Conservation (phyloP, 2,113 vertebrate species). For the Bubo scandiacus region DNA sequence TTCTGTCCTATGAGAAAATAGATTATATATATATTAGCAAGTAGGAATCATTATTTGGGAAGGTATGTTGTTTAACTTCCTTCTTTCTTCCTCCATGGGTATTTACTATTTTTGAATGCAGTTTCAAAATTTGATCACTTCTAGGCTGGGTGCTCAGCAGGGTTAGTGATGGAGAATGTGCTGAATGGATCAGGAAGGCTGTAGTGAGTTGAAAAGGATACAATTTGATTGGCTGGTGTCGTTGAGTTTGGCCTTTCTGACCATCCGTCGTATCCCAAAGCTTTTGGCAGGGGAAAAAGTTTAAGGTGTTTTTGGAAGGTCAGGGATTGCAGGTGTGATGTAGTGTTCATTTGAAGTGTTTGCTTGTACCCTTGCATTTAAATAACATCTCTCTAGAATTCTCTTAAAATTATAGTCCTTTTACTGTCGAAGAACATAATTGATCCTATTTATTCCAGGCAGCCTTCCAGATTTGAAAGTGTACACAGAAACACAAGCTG, state of each 20-base stretch:
- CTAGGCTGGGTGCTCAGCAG: neutral
- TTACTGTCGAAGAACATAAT: constrained; percentile 41
- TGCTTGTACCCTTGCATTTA: neutral
- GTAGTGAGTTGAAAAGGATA: neutral
- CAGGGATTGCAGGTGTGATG: neutral
- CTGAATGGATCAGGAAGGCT: neutral
- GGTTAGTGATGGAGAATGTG: neutral
- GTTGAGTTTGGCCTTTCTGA: neutral
- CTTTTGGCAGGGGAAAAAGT: neutral
- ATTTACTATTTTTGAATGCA: neutral
- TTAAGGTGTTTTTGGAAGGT: neutral
- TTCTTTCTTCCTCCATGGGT: neutral
- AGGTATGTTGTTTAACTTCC: neutral
- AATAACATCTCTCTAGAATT: neutral
- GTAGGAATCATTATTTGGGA: neutral
- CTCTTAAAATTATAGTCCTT: constrained; percentile 6
- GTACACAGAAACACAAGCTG: constrained; percentile 60
- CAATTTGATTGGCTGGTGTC: neutral
- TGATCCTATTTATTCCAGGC: constrained; percentile 51
- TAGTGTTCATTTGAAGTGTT: neutral
- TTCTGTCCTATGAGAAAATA: neutral
- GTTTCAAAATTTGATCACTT: neutral
- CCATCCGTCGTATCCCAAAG: neutral
- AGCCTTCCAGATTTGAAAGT: constrained; percentile 50
- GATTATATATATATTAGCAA: neutral